phyloP scores from a whole-genome alignment of 1,140 invertebrate genomes.

The Gerris buenoi region DNA sequence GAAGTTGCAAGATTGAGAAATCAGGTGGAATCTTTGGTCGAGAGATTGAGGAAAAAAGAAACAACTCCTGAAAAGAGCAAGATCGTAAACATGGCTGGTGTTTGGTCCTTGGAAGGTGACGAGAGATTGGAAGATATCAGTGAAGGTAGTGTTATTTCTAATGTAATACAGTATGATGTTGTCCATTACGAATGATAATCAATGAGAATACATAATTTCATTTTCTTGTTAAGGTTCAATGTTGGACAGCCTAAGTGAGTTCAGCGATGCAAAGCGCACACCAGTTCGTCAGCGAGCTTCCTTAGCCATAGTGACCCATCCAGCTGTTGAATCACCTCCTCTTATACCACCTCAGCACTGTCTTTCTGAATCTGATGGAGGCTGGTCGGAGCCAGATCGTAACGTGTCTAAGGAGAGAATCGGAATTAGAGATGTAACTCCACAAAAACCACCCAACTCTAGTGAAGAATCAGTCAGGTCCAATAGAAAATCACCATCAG shows the following conservation, averaged over 20 bases:
- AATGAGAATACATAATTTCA: too few species aligned
- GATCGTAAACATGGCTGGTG: background rate
- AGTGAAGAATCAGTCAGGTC: slow-evolving; percentile 9
- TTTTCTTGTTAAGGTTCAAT: slow-evolving; percentile 25
- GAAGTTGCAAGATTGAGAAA: slow-evolving; percentile 25
- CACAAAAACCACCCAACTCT: background rate
- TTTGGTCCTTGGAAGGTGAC: background rate
- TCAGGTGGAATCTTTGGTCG: slow-evolving; percentile 32
- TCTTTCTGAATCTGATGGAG: slow-evolving; percentile 55
- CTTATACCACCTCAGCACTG: background rate
- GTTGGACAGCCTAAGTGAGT: slow-evolving; percentile 26
- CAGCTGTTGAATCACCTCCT: background rate
- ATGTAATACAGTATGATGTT: background rate
- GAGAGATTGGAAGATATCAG: slow-evolving; percentile 12
- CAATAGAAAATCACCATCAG: slow-evolving; percentile 1
- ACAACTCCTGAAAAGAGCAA: background rate
- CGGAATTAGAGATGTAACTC: slow-evolving; percentile 39
- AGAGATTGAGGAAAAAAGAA: slow-evolving; percentile 27
- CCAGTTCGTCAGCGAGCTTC: background rate
- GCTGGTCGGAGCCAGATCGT: slow-evolving; percentile 73
- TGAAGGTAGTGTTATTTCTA: slow-evolving; percentile 5
- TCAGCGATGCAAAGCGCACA: slow-evolving; percentile 30
- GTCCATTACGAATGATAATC: slow-evolving; percentile 8
- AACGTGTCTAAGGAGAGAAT: slow-evolving; percentile 61
- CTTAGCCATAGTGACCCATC: background rate